Percentiles rank a stretch among this genome's conserved stretches.
phyloP scores from a whole-genome alignment of 2,888 invertebrate genomes.

The Serripes groenlandicus region DNA sequence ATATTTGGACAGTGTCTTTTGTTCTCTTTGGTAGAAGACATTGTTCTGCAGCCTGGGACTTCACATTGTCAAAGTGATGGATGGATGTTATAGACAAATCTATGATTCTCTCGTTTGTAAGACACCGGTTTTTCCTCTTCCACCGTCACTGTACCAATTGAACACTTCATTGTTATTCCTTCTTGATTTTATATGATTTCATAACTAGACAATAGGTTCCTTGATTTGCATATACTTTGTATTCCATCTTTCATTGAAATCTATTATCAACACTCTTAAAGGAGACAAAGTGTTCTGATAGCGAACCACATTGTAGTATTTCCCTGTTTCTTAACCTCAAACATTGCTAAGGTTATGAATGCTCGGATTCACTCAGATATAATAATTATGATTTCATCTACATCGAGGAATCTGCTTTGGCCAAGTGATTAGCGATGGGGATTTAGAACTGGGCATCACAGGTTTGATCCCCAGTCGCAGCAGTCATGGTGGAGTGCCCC shows the following conservation, averaged over 20 bases:
- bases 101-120: slow-evolving; percentile 24
- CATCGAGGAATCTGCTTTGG: no score
- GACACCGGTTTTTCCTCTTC: background rate
- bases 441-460: no score
- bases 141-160: background rate
- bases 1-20: slow-evolving; percentile 7
- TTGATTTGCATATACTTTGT: slow-evolving; percentile 13
- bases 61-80: slow-evolving; percentile 17
- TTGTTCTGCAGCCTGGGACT: slow-evolving; percentile 9
- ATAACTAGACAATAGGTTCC: slow-evolving; percentile 19
- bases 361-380: no score
- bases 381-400: no score
- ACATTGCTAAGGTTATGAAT: no score
- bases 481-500: no score
- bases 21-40: slow-evolving; percentile 15
- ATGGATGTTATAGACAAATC: background rate
- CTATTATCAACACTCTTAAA: background rate
- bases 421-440: no score
- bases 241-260: background rate
- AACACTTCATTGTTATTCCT: slow-evolving; percentile 16
- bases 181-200: slow-evolving; percentile 25
- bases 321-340: no score
- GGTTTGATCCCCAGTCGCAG: no score
- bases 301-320: no score
- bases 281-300: no score